Evolutionary conservation across 2,888 invertebrate genomes (phyloP).

Genomic region (Erynnis tages): DNA sequence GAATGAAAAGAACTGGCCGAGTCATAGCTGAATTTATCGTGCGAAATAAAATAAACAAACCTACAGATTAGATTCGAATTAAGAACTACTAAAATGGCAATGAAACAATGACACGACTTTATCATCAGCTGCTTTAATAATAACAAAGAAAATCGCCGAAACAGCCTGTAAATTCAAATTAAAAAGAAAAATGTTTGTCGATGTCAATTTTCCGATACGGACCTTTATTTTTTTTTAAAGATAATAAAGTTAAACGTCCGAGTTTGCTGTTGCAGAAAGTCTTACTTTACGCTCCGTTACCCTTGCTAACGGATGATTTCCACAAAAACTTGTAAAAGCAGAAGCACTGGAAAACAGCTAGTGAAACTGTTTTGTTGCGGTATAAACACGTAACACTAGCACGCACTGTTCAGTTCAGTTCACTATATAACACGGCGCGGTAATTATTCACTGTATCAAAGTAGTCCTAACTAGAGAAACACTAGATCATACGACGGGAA

Average conservation of each 20-base stretch:
- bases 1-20: no score
- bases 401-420: constrained; percentile 32
- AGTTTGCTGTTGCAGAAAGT: constrained; percentile 54
- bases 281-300: constrained; percentile 58
- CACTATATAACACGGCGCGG: constrained; percentile 10
- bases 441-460: constrained; percentile 34
- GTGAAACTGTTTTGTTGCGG: constrained; percentile 42
- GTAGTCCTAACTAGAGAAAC: constrained; percentile 35
- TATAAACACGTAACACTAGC: constrained; percentile 17
- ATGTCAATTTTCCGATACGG: constrained; percentile 15
- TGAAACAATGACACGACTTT: no score
- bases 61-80: no score
- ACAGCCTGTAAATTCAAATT: not conserved
- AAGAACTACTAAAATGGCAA: no score
- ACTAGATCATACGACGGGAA: constrained; percentile 55
- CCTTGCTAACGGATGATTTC: constrained; percentile 54
- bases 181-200: constrained; percentile 23
- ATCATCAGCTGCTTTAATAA: not conserved
- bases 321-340: constrained; percentile 55
- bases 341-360: constrained; percentile 55
- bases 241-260: constrained; percentile 10
- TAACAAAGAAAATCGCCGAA: not conserved
- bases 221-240: constrained; percentile 4
- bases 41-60: no score
- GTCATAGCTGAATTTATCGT: no score